Evolutionary conservation across 2,113 vertebrate genomes (phyloP).

Genomic region (Tragelaphus imberbis): DNA sequence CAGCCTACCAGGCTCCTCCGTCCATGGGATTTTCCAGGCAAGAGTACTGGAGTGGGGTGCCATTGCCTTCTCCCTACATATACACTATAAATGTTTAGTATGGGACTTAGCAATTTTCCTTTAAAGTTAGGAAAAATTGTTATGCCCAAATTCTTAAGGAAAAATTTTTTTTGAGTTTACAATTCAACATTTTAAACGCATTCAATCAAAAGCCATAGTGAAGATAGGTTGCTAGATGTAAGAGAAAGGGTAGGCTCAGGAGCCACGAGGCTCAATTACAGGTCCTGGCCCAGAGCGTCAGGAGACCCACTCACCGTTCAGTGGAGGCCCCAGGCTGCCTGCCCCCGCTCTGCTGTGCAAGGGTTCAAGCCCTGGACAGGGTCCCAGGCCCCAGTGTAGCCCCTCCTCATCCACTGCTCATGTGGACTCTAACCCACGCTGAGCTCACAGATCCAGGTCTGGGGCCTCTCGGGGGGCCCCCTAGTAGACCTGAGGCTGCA

Average conservation of each 20-base stretch:
- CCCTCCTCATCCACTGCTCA: background rate
- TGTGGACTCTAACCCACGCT: background rate
- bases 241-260: background rate
- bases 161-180: background rate
- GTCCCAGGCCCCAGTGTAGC: background rate
- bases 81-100: background rate
- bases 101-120: background rate
- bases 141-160: background rate
- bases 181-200: background rate
- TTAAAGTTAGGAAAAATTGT: background rate
- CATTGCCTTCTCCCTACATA: background rate
- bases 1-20: no score
- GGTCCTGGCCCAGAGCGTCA: background rate
- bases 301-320: background rate
- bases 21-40: no score
- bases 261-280: background rate
- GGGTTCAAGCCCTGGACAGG: background rate
- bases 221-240: background rate
- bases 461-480: background rate
- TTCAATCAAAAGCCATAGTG: background rate
- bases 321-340: background rate
- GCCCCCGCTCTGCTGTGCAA: background rate
- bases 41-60: no score
- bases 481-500: background rate
- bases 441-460: background rate